Evolutionary conservation across 2,797 vertebrate species (phyloP).

Genomic region (Sus cebifrons): DNA sequence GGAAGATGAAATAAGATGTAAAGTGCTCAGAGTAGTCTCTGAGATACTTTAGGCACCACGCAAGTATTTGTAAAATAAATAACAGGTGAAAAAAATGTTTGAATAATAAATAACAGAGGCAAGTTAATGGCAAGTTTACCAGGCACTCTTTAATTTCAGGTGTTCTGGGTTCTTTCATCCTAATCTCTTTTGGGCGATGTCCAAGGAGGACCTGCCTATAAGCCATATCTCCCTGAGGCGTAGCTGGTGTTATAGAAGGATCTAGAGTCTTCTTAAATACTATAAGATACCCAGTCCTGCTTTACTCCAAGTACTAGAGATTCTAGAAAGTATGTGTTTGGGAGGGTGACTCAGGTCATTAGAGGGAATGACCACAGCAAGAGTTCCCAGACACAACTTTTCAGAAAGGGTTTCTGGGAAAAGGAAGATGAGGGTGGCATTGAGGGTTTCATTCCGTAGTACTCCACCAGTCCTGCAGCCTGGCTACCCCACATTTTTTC

Average conservation of each 20-base stretch:
- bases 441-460: not conserved
- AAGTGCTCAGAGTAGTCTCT: not conserved
- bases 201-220: not conserved
- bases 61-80: conserved; percentile 41
- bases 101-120: not conserved
- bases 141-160: not conserved
- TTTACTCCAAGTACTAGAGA: conserved; percentile 42
- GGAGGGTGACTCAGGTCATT: conserved; percentile 72
- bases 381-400: conserved; percentile 65
- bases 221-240: not conserved
- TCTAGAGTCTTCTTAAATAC: not conserved
- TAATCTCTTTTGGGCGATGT: not conserved
- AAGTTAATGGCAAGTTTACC: not conserved
- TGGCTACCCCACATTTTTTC: not conserved
- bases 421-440: not conserved
- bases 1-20: conserved; percentile 33
- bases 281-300: not conserved
- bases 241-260: not conserved
- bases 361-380: not conserved
- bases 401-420: conserved; percentile 74
- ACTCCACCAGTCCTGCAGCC: not conserved
- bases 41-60: not conserved
- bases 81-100: not conserved
- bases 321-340: not conserved
- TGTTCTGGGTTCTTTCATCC: not conserved